Conservation (phyloP, 2,888 invertebrate genomes). For the Eupithecia vulgata region DNA sequence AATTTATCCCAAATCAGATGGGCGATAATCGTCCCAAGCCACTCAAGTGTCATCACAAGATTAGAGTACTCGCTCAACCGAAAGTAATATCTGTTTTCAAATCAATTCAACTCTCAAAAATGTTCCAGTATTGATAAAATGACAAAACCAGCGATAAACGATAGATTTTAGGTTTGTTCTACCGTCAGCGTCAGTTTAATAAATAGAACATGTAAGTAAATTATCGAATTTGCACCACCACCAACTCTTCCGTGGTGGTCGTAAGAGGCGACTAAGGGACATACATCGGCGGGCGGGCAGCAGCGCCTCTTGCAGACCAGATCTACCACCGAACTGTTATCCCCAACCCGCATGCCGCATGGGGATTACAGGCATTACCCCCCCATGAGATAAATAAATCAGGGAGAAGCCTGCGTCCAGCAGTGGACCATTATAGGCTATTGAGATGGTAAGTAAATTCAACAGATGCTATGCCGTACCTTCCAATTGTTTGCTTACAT, state of each 20-base stretch:
- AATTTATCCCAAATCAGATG: conserved; percentile 27
- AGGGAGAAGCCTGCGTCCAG: too few relatives aligned
- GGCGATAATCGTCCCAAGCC: conserved; percentile 39
- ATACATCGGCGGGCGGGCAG: too few relatives aligned
- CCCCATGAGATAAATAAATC: too few relatives aligned
- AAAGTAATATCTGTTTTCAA: conserved; percentile 45
- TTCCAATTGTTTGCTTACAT: not conserved
- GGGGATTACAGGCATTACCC: too few relatives aligned
- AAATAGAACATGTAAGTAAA: not conserved
- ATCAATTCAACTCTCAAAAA: conserved; percentile 50
- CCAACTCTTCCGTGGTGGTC: too few relatives aligned
- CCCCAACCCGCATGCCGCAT: too few relatives aligned
- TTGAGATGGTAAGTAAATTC: too few relatives aligned
- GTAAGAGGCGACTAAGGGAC: too few relatives aligned
- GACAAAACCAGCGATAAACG: conserved; percentile 65
- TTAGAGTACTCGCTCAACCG: conserved; percentile 41
- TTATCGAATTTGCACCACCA: too few relatives aligned
- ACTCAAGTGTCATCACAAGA: conserved; percentile 40
- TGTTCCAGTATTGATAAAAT: conserved; percentile 67
- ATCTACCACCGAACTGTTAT: too few relatives aligned
- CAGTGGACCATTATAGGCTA: too few relatives aligned
- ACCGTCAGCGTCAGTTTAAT: conserved; percentile 16
- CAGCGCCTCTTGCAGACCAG: too few relatives aligned
- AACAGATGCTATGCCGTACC: not conserved
- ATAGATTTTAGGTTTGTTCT: conserved; percentile 5